Percentiles rank a stretch among this genome's conserved stretches.
phyloP scores from a whole-genome alignment of 2,113 vertebrate species.

The Chlorodrepanis virens region DNA sequence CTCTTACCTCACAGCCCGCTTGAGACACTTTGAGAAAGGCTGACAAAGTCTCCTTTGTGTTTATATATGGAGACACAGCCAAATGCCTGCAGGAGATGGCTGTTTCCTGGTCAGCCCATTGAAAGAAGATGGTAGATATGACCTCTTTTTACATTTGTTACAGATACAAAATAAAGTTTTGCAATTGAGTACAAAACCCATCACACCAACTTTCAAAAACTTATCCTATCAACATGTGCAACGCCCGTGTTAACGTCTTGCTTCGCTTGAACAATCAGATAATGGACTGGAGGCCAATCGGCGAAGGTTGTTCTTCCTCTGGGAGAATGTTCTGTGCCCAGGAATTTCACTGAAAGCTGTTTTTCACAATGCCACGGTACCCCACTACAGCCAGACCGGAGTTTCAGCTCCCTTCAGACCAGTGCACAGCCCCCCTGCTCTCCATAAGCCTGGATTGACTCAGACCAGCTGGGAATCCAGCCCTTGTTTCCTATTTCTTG shows the following conservation, averaged over 20 bases:
- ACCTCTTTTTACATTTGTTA: background rate
- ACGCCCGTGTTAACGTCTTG: background rate
- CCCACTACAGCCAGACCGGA: background rate
- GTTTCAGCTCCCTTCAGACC: background rate
- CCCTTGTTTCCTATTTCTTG: background rate
- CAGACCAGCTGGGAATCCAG: background rate
- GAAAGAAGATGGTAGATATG: background rate
- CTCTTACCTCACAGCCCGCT: slow-evolving; percentile 8
- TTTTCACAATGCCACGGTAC: background rate
- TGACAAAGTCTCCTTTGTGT: background rate
- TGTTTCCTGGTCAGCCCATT: background rate
- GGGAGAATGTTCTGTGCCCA: background rate
- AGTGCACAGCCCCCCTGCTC: background rate
- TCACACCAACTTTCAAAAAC: background rate
- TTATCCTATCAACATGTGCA: background rate
- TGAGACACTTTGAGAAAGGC: background rate
- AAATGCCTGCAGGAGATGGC: background rate
- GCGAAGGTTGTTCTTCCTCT: background rate
- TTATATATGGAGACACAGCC: background rate
- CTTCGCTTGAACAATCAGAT: slow-evolving; percentile 39
- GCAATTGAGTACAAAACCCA: background rate
- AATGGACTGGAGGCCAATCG: background rate
- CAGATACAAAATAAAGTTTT: background rate
- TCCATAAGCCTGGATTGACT: rapidly evolving
- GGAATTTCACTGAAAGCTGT: background rate